phyloP scores from a whole-genome alignment of 2,888 invertebrate genomes.

The Epiblema foenella region DNA sequence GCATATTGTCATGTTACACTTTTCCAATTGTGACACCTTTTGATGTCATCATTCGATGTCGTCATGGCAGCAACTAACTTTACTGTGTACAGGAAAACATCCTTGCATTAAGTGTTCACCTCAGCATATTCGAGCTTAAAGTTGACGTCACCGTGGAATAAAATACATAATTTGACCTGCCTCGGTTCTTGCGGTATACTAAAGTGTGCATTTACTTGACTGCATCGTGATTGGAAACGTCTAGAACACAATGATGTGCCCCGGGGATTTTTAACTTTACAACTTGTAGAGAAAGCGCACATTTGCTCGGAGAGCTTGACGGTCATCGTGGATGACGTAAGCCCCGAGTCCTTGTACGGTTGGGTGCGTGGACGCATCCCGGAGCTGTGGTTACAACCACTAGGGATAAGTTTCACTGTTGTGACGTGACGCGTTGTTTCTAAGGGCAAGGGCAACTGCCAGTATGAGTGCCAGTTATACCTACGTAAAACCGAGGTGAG shows the following conservation, averaged over 20 bases:
- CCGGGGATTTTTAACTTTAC: conserved; percentile 53
- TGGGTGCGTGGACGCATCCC: conserved; percentile 74
- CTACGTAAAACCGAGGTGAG: conserved; percentile 11
- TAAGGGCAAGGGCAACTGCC: conserved; percentile 61
- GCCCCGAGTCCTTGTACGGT: conserved; percentile 77
- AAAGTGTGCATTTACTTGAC: conserved; percentile 37
- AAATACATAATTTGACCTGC: conserved; percentile 31
- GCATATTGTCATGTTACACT: conserved; percentile 12
- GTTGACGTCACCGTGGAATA: conserved; percentile 39
- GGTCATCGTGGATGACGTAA: conserved; percentile 70
- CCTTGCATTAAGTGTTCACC: conserved; percentile 21
- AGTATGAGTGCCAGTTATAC: too few relatives aligned
- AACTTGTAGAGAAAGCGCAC: conserved; percentile 54
- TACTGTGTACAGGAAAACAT: conserved; percentile 12
- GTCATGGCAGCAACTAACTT: conserved; percentile 15
- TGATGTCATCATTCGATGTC: conserved; percentile 22
- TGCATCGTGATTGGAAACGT: conserved; percentile 42
- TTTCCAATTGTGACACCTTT: conserved; percentile 1
- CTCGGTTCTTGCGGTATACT: conserved; percentile 36
- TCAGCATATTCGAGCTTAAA: conserved; percentile 20
- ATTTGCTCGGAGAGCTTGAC: conserved; percentile 50
- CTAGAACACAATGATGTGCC: conserved; percentile 36
- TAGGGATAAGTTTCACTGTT: conserved; percentile 78
- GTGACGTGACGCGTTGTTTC: conserved; percentile 69
- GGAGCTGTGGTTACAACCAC: conserved; percentile 78